These are phyloP conservation scores for Pasiphila rectangulata DNA, from an alignment of 2,888 invertebrate species.

Conservation along the genomic window DNA sequence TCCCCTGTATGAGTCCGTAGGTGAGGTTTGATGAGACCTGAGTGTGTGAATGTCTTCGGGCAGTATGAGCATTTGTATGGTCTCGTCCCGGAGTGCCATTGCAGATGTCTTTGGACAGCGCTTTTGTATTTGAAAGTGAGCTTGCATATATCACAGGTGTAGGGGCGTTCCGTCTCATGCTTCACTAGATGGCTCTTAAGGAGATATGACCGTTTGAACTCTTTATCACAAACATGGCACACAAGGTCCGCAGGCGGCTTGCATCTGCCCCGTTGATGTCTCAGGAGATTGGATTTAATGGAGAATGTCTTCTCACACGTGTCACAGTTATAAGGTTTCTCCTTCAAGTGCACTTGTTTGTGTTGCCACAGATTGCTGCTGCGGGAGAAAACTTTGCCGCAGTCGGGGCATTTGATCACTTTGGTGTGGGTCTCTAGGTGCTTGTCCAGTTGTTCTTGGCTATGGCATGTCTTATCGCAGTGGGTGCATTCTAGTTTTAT, in stretches of 20 bases:
- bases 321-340: constrained; percentile 40
- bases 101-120: constrained; percentile 51
- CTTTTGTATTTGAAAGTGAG: constrained; percentile 55
- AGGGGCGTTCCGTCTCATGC: constrained; percentile 33
- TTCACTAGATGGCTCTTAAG: constrained; percentile 38
- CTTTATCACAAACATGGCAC: constrained; percentile 38
- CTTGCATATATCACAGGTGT: constrained; percentile 21
- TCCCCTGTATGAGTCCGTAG: constrained; percentile 43
- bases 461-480: constrained; percentile 31
- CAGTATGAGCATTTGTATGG: constrained; percentile 50
- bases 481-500: constrained; percentile 28
- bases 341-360: constrained; percentile 36
- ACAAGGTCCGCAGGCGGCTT: constrained; percentile 28
- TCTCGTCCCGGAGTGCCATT: constrained; percentile 45
- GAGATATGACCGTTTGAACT: constrained; percentile 36
- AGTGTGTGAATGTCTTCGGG: constrained; percentile 47
- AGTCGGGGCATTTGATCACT: constrained; percentile 37
- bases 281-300: constrained; percentile 35
- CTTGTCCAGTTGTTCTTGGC: constrained; percentile 25
- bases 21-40: constrained; percentile 51
- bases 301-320: constrained; percentile 39
- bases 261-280: constrained; percentile 34
- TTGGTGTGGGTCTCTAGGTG: constrained; percentile 36
- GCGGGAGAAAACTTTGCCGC: constrained; percentile 46
- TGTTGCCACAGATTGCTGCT: constrained; percentile 50